Conservation (phyloP, 2,113 vertebrate genomes). For the Carassius auratus region DNA sequence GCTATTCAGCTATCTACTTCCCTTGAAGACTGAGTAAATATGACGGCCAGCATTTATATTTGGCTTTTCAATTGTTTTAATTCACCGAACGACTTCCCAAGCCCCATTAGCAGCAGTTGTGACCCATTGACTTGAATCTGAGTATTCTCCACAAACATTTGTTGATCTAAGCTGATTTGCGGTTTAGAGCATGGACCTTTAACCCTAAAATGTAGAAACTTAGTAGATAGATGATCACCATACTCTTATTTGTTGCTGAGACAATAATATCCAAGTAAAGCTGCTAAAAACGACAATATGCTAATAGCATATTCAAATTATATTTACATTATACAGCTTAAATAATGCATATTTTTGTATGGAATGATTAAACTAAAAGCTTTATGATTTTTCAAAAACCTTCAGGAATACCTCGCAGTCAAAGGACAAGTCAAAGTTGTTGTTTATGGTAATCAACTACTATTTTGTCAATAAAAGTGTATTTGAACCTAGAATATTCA, state of each 20-base stretch:
- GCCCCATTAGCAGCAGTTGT: not conserved
- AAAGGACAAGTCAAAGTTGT: not conserved
- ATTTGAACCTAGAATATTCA: not conserved
- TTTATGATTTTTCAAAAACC: too few species aligned
- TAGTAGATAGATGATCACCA: not conserved
- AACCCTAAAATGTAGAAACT: slow-evolving; percentile 21
- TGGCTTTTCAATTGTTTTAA: slow-evolving; percentile 24
- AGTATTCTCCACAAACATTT: not conserved
- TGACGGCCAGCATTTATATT: not conserved
- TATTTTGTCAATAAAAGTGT: not conserved
- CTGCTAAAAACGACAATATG: not conserved
- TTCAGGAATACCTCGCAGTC: not conserved
- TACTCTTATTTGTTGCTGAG: not conserved
- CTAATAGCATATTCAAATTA: not conserved
- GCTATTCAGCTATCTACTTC: slow-evolving; percentile 14
- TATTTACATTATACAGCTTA: not conserved
- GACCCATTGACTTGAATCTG: not conserved
- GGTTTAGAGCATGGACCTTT: not conserved
- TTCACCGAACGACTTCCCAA: not conserved
- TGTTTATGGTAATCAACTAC: not conserved
- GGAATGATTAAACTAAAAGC: not conserved
- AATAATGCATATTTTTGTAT: not conserved
- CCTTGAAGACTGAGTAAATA: slow-evolving; percentile 43
- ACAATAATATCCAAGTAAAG: not conserved
- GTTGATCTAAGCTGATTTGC: slow-evolving; percentile 23